Evolutionary conservation across 2,888 invertebrate species (phyloP).

Genomic region (Hecatera dysodea): DNA sequence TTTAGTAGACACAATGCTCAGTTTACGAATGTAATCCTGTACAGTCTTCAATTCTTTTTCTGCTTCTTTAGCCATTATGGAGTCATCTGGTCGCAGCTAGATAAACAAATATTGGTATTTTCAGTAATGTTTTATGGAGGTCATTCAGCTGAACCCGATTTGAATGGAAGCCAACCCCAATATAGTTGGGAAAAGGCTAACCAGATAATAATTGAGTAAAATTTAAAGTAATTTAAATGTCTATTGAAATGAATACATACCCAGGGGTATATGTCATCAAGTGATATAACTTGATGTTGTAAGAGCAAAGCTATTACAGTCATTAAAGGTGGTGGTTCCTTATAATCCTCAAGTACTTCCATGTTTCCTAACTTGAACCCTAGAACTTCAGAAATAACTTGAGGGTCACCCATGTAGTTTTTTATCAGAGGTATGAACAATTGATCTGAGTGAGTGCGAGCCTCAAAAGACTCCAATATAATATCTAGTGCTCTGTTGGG

Average conservation of each 20-base stretch:
- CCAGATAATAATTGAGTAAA: no score
- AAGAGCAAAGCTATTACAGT: conserved; percentile 97
- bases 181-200: no score
- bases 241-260: conserved; percentile 86
- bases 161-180: no score
- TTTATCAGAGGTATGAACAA: conserved; percentile 96
- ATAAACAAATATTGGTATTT: conserved; percentile 11
- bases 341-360: conserved; percentile 89
- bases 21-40: conserved; percentile 96
- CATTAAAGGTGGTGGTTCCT: conserved; percentile 96
- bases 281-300: conserved; percentile 95
- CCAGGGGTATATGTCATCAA: conserved; percentile 98
- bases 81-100: conserved; percentile 96
- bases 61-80: conserved; percentile 94
- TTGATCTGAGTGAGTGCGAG: conserved; percentile 94
- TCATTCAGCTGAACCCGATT: no score
- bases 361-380: conserved; percentile 97
- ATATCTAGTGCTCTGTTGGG: conserved; percentile 99
- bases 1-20: conserved; percentile 95
- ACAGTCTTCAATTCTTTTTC: conserved; percentile 96
- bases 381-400: conserved; percentile 97
- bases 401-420: conserved; percentile 96
- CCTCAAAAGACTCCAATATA: conserved; percentile 98
- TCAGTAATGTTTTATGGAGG: no score
- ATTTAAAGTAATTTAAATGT: neutral